phyloP scores from a whole-genome alignment of 1,140 invertebrate species.

The Antheraea pernyi region DNA sequence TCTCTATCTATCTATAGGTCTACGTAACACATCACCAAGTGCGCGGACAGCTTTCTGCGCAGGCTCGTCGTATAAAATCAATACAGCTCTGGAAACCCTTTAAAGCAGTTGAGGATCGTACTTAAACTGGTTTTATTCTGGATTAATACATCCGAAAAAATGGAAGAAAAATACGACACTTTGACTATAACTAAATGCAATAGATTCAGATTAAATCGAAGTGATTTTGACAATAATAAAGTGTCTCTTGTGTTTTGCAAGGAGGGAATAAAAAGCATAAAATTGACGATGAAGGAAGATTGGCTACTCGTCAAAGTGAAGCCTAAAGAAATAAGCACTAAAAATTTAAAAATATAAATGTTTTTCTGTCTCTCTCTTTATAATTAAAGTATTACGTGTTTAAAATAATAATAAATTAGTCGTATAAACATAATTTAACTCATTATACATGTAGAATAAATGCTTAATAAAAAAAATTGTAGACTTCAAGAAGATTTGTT shows the following conservation, averaged over 20 bases:
- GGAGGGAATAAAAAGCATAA: neutral
- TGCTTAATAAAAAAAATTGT: no score
- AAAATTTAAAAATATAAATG: neutral
- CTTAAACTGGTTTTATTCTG: neutral
- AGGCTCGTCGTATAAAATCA: neutral
- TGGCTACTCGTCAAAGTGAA: neutral
- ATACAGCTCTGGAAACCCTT: neutral
- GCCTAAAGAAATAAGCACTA: neutral
- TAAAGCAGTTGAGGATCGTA: neutral
- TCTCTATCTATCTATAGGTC: neutral
- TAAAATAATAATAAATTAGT: neutral
- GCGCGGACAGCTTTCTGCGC: neutral
- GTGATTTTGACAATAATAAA: constrained; percentile 1
- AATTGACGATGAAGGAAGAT: neutral
- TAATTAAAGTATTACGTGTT: neutral
- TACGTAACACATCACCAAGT: neutral
- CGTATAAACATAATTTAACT: no score
- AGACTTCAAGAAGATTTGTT: no score
- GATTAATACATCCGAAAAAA: neutral
- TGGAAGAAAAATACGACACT: neutral
- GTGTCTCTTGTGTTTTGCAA: neutral
- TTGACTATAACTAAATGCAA: neutral
- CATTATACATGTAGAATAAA: no score
- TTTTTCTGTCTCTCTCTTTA: neutral
- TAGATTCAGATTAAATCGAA: neutral